Percentiles rank a stretch among this genome's conserved stretches.
phyloP scores from a whole-genome alignment of 2,113 vertebrate species.

The Eurystomus gularis region DNA sequence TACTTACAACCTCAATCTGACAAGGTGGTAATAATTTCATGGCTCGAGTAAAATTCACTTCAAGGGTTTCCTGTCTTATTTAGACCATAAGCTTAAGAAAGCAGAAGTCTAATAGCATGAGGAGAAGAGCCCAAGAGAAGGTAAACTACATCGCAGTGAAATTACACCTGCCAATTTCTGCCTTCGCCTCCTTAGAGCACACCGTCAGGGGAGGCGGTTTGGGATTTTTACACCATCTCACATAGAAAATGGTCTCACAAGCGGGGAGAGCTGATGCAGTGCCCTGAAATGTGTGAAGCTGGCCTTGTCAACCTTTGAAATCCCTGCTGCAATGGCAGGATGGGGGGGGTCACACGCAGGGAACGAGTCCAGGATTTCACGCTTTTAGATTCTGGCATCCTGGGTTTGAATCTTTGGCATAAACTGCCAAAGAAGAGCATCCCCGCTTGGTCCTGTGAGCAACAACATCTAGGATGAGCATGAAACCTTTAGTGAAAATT shows the following conservation, averaged over 20 bases:
- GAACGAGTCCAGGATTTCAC: background rate
- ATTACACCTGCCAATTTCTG: background rate
- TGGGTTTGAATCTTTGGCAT: background rate
- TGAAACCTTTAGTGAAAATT: background rate
- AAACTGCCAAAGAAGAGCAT: background rate
- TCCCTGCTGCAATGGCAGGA: background rate
- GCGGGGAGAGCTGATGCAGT: background rate
- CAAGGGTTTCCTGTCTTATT: background rate
- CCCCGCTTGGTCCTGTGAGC: background rate
- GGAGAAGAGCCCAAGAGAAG: background rate
- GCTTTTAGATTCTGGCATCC: background rate
- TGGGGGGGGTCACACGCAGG: background rate
- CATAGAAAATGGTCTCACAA: background rate
- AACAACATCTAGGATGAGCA: background rate
- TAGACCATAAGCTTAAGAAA: background rate
- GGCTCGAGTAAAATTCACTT: background rate
- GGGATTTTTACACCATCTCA: background rate
- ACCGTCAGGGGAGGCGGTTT: background rate
- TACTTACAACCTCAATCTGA: background rate
- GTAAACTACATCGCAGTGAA: background rate
- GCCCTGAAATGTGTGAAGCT: background rate
- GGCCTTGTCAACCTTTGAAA: background rate
- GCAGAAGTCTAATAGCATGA: background rate
- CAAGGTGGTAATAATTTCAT: background rate
- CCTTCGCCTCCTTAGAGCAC: background rate